Base-by-base conservation (phyloP, 2,113 vertebrate species). In the Arothron firmamentum region DNA sequence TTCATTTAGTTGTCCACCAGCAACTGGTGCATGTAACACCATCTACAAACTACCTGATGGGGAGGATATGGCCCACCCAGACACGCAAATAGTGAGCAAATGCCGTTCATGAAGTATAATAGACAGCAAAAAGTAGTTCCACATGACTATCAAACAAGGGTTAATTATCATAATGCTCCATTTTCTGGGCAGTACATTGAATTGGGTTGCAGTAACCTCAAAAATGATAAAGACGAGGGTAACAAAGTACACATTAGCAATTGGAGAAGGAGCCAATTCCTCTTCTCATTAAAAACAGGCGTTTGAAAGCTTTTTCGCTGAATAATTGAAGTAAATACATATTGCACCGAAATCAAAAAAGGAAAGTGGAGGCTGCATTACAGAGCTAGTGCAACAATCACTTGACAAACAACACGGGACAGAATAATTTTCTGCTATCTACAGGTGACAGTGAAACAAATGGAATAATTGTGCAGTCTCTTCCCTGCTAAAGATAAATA, bases 1-100 rank as follows among this genome's bases (percentile, higher is more conserved):
- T 89, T 88, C 84, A 90, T 86, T 65, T 70, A 72, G 77, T 77
- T 87, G 88, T 88, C 89, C 87, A 72, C 59, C 56, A 59, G 78
- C 84, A 89, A 85, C 86, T 88, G 84, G 78, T 71, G 74, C 75
- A 78, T 71, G 65, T 70, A 85, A 79, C 84, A 65, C 81, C 65
- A 82, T 88, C 84, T 83, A 85, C 80, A 84, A 77, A 78, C 56
- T 75, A 81, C 86, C 86, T 79, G 80, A 84, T 81, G 82, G 83
- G 86, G 83, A 72, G 81, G 84, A 77, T 72, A 76, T 16, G 76
- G 81, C 80, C 77, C 81, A 78, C 78, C 76, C 80, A 59, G 60
- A 58, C 70, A 64, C 52, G 64, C 67, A 71, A 60, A 60, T 67
- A 62, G 62, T 67, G 74, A 76, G 80, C 79, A 55, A 56, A 74